Evolutionary conservation across 2,113 vertebrate genomes (phyloP), one percentile per base, ranked within the genome.

Genomic region (Pseudopipra pipra): DNA sequence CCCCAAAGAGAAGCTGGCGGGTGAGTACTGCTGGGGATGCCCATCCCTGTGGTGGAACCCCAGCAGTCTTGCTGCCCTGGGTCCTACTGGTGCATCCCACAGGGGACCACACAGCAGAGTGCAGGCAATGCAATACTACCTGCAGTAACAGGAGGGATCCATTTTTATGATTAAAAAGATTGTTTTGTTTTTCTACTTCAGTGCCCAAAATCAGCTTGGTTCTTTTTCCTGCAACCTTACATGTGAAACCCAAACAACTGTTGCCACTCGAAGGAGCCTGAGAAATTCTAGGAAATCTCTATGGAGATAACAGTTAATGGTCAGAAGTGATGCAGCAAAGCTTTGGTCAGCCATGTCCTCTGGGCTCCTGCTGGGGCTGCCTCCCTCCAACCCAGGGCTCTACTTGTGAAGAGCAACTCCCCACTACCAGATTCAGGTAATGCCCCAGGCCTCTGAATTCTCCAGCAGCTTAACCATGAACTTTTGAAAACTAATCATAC

Each of bases 11-110:
- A 82, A 68, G 19, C 44, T 71, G 49, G 8, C 46, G 44, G 55
- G 11, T 49, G 16, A 73, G 25, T 0, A 0, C 35, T 75, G 14
- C 30, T 41, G 55, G 39, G 28, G 24, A 49, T 80, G 37, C 41
- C 56, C 1, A 0, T 61, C 30, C 31, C 54, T 0, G 0, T 6
- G 37, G 5, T 7, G 13, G 31, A 35, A 73, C 55, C 49, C 27
- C 71, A 47, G 22, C 3, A 4, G 22, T 49, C 44, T 35, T 56
- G 14, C 62, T 72, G 33, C 56, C 33, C 72, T 25, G 35, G 14
- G 27, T 63, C 20, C 44, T 63, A 33, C 18, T 1, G 6, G 24
- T 33, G 39, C 27, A 21, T 23, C 44, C 27, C 44, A 62, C 35
- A 51, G 46, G 33, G 9, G 30, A 33, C 28, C 6, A 4, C 17